These are phyloP conservation scores for Leptosomus discolor DNA, from an alignment of 2,113 vertebrate genomes.

Conservation along the genomic window DNA sequence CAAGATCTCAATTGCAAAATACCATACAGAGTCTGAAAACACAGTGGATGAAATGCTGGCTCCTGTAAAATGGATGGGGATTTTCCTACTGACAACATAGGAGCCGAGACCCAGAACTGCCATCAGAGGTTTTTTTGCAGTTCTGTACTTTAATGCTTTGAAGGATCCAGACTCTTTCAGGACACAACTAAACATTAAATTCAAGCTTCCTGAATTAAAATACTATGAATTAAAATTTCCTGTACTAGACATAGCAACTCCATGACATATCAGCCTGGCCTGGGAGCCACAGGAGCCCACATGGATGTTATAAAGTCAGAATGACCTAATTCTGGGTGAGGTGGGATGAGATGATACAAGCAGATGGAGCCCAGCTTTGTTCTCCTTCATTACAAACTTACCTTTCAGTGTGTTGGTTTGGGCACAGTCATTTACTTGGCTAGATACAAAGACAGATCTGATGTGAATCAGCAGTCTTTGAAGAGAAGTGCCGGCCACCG, in stretches of 20 bases:
- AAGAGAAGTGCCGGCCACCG: not conserved
- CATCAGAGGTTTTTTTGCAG: not conserved
- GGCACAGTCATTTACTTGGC: not conserved
- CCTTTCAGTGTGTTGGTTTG: not conserved
- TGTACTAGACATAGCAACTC: not conserved
- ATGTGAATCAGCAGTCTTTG: not conserved
- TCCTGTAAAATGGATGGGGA: not conserved
- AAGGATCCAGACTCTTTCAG: not conserved
- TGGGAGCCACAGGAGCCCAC: not conserved
- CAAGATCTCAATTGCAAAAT: not conserved
- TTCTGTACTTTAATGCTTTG: not conserved
- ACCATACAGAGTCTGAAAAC: not conserved
- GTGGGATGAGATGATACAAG: not conserved
- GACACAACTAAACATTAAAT: not conserved
- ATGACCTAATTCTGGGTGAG: not conserved
- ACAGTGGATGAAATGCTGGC: not conserved
- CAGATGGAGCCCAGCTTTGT: not conserved
- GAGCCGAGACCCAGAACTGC: not conserved
- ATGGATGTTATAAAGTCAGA: not conserved
- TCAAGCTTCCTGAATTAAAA: slow-evolving; percentile 1
- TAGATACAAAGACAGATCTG: not conserved
- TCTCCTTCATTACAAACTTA: not conserved
- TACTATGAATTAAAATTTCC: not conserved
- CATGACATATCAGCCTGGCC: not conserved
- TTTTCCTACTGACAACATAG: not conserved